These are phyloP conservation scores for Tuberolachnus salignus DNA, from an alignment of 2,888 invertebrate species.

Conservation along the genomic window DNA sequence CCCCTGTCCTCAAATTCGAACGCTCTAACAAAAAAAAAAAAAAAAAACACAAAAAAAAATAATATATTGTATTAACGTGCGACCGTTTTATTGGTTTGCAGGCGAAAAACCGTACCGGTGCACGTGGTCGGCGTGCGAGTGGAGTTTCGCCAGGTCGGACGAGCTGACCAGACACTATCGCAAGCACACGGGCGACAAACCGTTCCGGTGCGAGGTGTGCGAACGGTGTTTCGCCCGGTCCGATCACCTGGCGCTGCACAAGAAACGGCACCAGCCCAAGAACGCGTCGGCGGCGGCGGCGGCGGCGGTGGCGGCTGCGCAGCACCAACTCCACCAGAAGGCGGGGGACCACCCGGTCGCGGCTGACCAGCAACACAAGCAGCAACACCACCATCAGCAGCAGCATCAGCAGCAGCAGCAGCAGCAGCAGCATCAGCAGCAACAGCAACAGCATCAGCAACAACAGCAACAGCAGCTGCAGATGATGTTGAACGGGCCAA, in stretches of 20 bases:
- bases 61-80: too few species aligned
- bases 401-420: conserved; percentile 22
- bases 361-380: not conserved
- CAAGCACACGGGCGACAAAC: conserved; percentile 69
- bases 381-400: conserved; percentile 1
- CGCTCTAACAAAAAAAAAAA: too few species aligned
- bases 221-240: conserved; percentile 68
- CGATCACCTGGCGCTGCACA: conserved; percentile 69
- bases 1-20: too few species aligned
- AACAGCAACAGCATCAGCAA: conserved; percentile 14
- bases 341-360: not conserved
- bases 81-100: conserved; percentile 60
- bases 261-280: conserved; percentile 79
- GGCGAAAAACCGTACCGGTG: conserved; percentile 68
- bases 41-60: too few species aligned
- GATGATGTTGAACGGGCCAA: conserved; percentile 30
- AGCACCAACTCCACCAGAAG: conserved; percentile 5
- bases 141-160: conserved; percentile 68
- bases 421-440: conserved; percentile 18
- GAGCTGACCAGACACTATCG: conserved; percentile 68
- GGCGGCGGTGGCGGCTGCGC: not conserved
- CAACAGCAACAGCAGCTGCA: not conserved
- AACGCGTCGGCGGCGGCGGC: conserved; percentile 8
- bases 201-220: conserved; percentile 68
- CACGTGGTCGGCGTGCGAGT: conserved; percentile 67